Evolutionary conservation across 2,888 invertebrate genomes (phyloP).

Genomic region (Neoaliturus tenellus): DNA sequence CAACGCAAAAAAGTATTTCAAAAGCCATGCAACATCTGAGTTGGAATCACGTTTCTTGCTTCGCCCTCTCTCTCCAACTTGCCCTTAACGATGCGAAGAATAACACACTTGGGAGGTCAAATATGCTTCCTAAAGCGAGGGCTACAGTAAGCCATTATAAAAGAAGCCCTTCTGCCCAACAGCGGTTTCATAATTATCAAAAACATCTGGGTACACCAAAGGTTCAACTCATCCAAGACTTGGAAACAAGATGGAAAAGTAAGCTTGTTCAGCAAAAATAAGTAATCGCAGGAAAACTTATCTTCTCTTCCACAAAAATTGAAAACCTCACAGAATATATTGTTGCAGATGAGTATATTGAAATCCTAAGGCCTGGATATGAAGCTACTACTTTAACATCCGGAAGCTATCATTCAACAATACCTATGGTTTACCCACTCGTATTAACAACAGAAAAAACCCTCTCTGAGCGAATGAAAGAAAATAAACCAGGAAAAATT

Average conservation of each 20-base stretch:
- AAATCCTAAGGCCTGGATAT: background rate
- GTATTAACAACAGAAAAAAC: no score
- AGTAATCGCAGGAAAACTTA: background rate
- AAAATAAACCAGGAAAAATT: no score
- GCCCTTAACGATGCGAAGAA: background rate
- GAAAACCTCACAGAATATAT: background rate
- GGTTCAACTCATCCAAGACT: no score
- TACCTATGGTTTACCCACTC: no score
- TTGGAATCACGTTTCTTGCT: background rate
- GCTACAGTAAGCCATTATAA: no score
- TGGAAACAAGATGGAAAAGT: background rate
- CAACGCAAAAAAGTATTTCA: background rate
- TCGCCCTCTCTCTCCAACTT: background rate
- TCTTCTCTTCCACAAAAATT: background rate
- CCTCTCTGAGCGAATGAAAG: no score
- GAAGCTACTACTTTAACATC: background rate
- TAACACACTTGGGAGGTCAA: background rate
- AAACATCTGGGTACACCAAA: no score
- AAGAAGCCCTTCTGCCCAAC: no score
- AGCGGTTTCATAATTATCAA: no score
- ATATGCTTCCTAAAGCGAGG: no score
- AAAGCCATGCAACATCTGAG: background rate
- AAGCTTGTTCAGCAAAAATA: background rate
- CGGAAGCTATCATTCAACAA: background rate
- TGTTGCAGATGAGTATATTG: background rate